Conservation (phyloP, 2,888 invertebrate genomes). For the Lordiphosa andalusiaca region DNA sequence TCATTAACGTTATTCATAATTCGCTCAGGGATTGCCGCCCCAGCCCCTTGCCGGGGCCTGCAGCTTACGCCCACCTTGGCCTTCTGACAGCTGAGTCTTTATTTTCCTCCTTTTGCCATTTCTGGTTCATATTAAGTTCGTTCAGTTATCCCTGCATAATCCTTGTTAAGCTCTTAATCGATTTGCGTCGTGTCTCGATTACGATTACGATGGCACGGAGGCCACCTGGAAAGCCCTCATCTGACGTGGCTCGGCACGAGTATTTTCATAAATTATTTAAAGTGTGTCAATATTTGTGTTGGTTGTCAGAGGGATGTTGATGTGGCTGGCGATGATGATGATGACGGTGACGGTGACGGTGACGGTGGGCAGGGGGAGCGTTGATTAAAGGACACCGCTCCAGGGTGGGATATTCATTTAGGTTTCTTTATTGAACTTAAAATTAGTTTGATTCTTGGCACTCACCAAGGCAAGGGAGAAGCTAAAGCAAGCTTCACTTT, state of each 20-base stretch:
- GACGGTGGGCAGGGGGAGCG: constrained; percentile 5
- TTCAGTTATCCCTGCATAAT: constrained; percentile 49
- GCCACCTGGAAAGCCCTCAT: constrained; percentile 27
- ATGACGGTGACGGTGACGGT: too few relatives aligned
- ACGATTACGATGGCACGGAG: constrained; percentile 37
- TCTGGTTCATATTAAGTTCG: constrained; percentile 44
- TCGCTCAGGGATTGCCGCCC: neutral
- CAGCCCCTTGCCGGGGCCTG: neutral
- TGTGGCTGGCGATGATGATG: constrained; percentile 16
- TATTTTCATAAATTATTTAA: constrained; percentile 65
- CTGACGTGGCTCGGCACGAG: constrained; percentile 24
- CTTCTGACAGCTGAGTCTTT: constrained; percentile 18
- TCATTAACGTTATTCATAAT: constrained; percentile 7
- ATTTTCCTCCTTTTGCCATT: constrained; percentile 40
- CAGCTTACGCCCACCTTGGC: constrained; percentile 9
- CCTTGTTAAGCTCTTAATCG: constrained; percentile 69
- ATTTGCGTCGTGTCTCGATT: constrained; percentile 53
- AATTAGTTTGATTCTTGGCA: constrained; percentile 67
- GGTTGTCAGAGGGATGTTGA: constrained; percentile 27
- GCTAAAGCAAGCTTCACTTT: constrained; percentile 48
- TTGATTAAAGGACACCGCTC: constrained; percentile 48
- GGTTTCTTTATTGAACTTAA: constrained; percentile 66
- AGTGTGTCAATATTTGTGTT: constrained; percentile 59
- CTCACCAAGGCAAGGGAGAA: constrained; percentile 12
- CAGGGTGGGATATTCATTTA: constrained; percentile 29